A percentile compares a stretch with the other conserved stretches of the same genome.
phyloP scores from a whole-genome alignment of 2,888 invertebrate genomes.

The Apoderus coryli region DNA sequence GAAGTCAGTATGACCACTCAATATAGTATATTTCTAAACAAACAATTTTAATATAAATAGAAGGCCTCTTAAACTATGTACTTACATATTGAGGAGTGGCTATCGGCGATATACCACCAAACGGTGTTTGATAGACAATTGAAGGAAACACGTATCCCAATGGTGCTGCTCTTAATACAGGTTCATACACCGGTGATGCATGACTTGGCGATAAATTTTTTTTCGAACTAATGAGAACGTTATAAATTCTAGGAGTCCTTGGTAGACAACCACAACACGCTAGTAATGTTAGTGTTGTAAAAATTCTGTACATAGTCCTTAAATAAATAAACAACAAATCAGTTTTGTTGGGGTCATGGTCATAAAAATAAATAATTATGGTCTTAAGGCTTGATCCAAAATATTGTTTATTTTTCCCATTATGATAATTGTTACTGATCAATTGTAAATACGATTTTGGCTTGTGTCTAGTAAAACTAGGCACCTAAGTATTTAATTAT shows the following conservation, averaged over 20 bases:
- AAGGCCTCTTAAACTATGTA: too few species aligned
- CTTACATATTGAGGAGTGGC: constrained; percentile 1
- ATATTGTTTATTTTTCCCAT: too few species aligned
- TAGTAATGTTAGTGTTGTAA: constrained; percentile 16
- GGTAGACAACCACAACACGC: constrained; percentile 16
- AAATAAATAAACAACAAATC: constrained; percentile 11
- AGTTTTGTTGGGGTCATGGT: too few species aligned
- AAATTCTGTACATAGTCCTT: constrained; percentile 21
- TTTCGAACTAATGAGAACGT: constrained; percentile 23
- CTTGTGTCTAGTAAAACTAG: too few species aligned
- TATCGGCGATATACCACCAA: too few species aligned
- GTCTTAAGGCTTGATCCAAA: too few species aligned
- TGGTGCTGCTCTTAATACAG: constrained; percentile 23
- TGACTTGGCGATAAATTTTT: constrained; percentile 25
- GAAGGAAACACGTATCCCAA: constrained; percentile 21
- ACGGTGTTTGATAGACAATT: constrained; percentile 13
- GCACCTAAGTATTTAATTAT: too few species aligned
- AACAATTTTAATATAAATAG: too few species aligned
- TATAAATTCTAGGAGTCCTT: constrained; percentile 23
- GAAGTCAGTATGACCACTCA: not conserved
- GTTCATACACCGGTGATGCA: constrained; percentile 24
- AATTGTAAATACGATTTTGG: too few species aligned
- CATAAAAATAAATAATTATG: too few species aligned
- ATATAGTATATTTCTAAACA: too few species aligned
- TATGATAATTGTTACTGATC: too few species aligned